Base-by-base conservation (phyloP, 2,113 vertebrate genomes). In the Stigmatopora argus region DNA sequence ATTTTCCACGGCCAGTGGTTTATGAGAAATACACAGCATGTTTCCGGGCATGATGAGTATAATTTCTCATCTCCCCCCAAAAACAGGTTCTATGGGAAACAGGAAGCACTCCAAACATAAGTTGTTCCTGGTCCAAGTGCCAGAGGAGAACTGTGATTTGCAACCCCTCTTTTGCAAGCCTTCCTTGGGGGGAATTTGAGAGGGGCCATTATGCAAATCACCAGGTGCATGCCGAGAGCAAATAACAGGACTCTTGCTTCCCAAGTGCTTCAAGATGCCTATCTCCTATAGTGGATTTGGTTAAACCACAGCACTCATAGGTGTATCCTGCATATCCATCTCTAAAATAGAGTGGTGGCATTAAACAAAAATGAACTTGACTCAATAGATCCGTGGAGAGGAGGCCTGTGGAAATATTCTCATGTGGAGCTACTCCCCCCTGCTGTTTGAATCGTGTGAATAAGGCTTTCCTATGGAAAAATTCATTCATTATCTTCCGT, bases 141-240 rank as follows among this genome's bases (percentile, higher is more conserved):
- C 77, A 78, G 70, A 70, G 52, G 81, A 83, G 52, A 61, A 85
- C 80, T 86, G 66, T 81, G 79, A 83, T 85, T 85, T 88, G 81
- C 82, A 83, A 74, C 83, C 69, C 78, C 76, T 81, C 74, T 86
- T 83, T 80, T 81, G 78, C 77, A 62, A 78, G 69, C 85, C 86
- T 88, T 87, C 82, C 85, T 77, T 59, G 45, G 75, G 79, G 83
- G 86, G 72, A 85, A 87, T 85, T 78, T 78, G 82, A 89, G 83
- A 84, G 65, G 82, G 78, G 69, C 77, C 78, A 89, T 90, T 88
- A 91, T 92, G 89, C 85, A 90, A 90, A 90, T 90, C 74, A 72
- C 75, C 86, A 85, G 82, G 85, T 83, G 84, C 71, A 83, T 87
- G 88, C 88, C 86, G 88, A 83, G 84, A 84, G 72, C 73, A 74